These are phyloP conservation scores for Bradypus variegatus DNA, from an alignment of 2,797 vertebrate species.

Conservation along the genomic window DNA sequence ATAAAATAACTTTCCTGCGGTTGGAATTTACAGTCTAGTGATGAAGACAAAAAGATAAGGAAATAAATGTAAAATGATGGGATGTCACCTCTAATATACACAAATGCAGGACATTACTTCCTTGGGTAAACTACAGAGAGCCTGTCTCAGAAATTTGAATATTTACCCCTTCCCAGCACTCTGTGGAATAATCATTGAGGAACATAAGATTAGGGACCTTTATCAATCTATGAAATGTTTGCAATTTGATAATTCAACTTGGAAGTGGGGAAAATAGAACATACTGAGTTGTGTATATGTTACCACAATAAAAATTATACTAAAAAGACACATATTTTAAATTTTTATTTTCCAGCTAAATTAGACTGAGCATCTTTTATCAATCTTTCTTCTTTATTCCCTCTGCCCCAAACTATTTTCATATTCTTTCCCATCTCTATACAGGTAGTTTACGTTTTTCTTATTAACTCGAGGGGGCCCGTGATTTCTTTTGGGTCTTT, in stretches of 20 bases:
- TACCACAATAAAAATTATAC: too few relatives aligned
- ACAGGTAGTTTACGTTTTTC: not conserved
- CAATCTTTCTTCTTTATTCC: not conserved
- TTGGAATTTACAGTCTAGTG: not conserved
- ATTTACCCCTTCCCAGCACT: not conserved
- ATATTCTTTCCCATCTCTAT: not conserved
- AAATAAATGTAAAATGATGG: not conserved
- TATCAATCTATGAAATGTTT: not conserved
- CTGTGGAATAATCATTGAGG: not conserved
- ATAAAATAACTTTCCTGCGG: not conserved
- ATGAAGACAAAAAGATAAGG: not conserved
- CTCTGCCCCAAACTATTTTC: not conserved
- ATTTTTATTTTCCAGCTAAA: too few relatives aligned
- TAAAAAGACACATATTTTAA: too few relatives aligned
- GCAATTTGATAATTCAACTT: not conserved
- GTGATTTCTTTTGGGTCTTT: too few relatives aligned
- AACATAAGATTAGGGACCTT: not conserved
- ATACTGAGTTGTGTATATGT: too few relatives aligned
- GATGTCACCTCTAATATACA: not conserved
- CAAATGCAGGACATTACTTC: not conserved
- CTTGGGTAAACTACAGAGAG: not conserved
- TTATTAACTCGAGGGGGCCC: not conserved
- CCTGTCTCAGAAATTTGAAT: not conserved
- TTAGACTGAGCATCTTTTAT: not conserved
- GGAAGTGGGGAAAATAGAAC: too few relatives aligned